These are phyloP conservation scores for Acrobasis consociella DNA, from an alignment of 2,888 invertebrate genomes.

Conservation along the genomic window DNA sequence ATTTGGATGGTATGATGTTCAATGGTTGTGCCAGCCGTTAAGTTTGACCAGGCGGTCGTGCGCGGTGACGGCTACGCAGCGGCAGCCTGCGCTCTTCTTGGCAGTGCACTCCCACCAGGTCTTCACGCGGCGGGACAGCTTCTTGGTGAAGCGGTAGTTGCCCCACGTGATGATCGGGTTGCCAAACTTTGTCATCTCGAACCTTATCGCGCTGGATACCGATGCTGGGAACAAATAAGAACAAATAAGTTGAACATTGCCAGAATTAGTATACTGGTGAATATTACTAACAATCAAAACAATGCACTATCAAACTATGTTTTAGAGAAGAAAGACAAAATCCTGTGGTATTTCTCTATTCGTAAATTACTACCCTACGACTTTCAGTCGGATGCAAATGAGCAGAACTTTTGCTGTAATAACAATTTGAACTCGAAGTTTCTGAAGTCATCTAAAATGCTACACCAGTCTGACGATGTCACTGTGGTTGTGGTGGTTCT, in stretches of 20 bases:
- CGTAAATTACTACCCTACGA: too few species aligned
- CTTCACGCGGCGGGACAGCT: constrained; percentile 57
- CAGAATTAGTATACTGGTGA: too few species aligned
- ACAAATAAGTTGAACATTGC: not conserved
- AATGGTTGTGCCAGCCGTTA: constrained; percentile 71
- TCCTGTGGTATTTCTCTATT: too few species aligned
- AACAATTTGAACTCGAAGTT: too few species aligned
- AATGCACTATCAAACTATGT: too few species aligned
- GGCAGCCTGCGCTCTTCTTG: constrained; percentile 59
- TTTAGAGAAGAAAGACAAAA: too few species aligned
- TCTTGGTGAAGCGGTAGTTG: constrained; percentile 68
- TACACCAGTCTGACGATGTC: too few species aligned
- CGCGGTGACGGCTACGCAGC: constrained; percentile 65
- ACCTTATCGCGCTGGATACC: constrained; percentile 45
- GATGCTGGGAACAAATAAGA: constrained; percentile 19
- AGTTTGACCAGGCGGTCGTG: constrained; percentile 62
- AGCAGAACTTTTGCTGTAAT: too few species aligned
- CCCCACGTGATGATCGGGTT: constrained; percentile 71
- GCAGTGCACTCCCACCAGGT: constrained; percentile 74
- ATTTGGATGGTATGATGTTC: constrained; percentile 26
- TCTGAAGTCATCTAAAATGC: too few species aligned
- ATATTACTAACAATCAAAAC: too few species aligned
- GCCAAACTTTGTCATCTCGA: constrained; percentile 62
- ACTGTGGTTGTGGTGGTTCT: too few species aligned
- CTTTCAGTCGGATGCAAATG: too few species aligned